Conservation (phyloP, 1,140 invertebrate species). For the Idris sp. region DNA sequence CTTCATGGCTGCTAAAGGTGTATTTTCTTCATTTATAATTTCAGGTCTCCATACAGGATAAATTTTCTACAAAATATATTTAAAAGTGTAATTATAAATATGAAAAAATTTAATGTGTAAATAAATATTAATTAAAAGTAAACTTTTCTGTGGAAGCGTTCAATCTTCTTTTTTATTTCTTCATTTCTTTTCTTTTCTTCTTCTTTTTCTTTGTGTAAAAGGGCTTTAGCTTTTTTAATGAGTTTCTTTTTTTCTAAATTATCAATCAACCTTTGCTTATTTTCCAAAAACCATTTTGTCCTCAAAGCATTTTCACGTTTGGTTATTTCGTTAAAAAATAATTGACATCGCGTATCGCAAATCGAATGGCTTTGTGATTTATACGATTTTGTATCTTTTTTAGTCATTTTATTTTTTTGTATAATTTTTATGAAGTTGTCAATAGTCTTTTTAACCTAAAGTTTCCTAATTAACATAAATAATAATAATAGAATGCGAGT, state of each 20-base stretch:
- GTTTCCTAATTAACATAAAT: too few species aligned
- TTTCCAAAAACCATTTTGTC: slow-evolving; percentile 43
- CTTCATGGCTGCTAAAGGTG: too few species aligned
- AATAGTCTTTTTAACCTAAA: too few species aligned
- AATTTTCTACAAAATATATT: neutral
- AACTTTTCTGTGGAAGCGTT: slow-evolving; percentile 5
- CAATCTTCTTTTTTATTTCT: slow-evolving; percentile 8
- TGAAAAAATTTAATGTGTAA: too few species aligned
- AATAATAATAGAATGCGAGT: too few species aligned
- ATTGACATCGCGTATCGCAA: slow-evolving; percentile 40
- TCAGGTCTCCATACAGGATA: slow-evolving; percentile 42
- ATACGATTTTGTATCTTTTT: slow-evolving; percentile 4
- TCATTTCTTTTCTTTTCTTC: slow-evolving; percentile 5
- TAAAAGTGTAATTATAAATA: too few species aligned
- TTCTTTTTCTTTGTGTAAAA: slow-evolving; percentile 21
- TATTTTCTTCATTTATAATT: too few species aligned
- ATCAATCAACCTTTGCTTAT: slow-evolving; percentile 37
- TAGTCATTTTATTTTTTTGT: too few species aligned
- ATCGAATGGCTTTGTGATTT: slow-evolving; percentile 4
- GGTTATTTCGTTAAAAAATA: slow-evolving; percentile 36
- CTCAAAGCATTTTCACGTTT: slow-evolving; percentile 21
- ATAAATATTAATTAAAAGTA: too few species aligned
- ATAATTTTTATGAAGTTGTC: too few species aligned
- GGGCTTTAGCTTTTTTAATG: slow-evolving; percentile 7
- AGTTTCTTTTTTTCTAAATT: slow-evolving; percentile 36